Percentiles rank a stretch among this genome's conserved stretches.
phyloP scores from a whole-genome alignment of 2,888 invertebrate genomes.

The Stenodema calcarata region DNA sequence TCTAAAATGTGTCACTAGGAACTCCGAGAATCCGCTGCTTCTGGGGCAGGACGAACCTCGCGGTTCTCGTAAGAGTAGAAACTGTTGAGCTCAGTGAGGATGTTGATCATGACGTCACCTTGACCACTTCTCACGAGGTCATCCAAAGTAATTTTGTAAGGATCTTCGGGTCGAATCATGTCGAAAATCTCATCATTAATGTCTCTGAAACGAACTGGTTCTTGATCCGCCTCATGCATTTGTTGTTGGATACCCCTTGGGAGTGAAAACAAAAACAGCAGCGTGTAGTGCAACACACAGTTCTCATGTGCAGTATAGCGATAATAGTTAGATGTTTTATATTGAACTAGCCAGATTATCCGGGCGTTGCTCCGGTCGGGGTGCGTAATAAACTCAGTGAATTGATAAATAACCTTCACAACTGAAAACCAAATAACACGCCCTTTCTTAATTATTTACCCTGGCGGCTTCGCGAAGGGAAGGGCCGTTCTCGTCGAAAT shows the following conservation, averaged over 20 bases:
- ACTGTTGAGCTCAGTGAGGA: constrained; percentile 92
- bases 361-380: too few species aligned
- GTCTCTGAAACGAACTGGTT: constrained; percentile 89
- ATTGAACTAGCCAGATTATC: too few species aligned
- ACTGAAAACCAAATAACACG: too few species aligned
- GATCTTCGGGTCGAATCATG: constrained; percentile 91
- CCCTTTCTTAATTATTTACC: too few species aligned
- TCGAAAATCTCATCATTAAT: constrained; percentile 97
- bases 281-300: too few species aligned
- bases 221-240: constrained; percentile 85
- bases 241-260: constrained; percentile 83
- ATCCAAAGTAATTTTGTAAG: constrained; percentile 81
- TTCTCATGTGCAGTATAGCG: too few species aligned
- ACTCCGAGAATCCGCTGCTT: not conserved
- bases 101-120: constrained; percentile 91
- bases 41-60: constrained; percentile 64
- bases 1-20: too few species aligned
- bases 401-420: too few species aligned
- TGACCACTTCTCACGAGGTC: constrained; percentile 86
- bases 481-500: too few species aligned
- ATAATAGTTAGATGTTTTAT: too few species aligned
- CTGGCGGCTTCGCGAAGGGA: too few species aligned
- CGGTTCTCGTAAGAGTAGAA: constrained; percentile 89
- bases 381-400: too few species aligned
- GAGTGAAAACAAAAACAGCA: not conserved